Conservation (phyloP, 2,797 vertebrate genomes). For the Acrocephalus scirpaceus region DNA sequence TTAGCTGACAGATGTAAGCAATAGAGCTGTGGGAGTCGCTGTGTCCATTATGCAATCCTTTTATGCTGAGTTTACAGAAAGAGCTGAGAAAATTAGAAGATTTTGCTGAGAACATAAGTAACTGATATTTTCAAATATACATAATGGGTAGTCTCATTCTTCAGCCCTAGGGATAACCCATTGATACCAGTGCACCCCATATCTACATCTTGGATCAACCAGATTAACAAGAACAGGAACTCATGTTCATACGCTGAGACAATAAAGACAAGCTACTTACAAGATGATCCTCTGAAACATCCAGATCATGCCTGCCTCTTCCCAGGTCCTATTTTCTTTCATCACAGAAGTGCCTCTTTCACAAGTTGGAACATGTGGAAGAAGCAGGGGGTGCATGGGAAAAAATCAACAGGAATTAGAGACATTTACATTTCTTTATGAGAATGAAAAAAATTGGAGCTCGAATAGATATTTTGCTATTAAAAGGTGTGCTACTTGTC, state of each 20-base stretch:
- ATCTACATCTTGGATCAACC: neutral
- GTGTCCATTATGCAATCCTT: constrained; percentile 37
- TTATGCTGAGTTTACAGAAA: constrained; percentile 55
- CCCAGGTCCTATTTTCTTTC: neutral
- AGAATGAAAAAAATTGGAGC: neutral
- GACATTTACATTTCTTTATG: neutral
- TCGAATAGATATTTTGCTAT: neutral
- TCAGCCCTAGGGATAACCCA: neutral
- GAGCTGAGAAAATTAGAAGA: constrained; percentile 30
- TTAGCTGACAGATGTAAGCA: constrained; percentile 53
- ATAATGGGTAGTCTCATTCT: neutral
- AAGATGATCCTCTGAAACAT: constrained; percentile 1
- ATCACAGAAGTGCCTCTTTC: neutral
- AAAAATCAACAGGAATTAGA: neutral
- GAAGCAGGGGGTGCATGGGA: neutral
- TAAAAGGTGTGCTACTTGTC: neutral
- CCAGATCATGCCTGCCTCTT: neutral
- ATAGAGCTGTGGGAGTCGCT: neutral
- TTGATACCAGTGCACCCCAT: neutral
- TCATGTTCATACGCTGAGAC: neutral
- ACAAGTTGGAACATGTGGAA: neutral
- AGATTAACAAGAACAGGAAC: neutral
- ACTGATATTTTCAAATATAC: neutral
- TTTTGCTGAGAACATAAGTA: constrained; percentile 34
- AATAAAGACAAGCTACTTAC: constrained; percentile 31